phyloP scores from a whole-genome alignment of 2,797 vertebrate genomes.

The Enteromius unitaeniatus region DNA sequence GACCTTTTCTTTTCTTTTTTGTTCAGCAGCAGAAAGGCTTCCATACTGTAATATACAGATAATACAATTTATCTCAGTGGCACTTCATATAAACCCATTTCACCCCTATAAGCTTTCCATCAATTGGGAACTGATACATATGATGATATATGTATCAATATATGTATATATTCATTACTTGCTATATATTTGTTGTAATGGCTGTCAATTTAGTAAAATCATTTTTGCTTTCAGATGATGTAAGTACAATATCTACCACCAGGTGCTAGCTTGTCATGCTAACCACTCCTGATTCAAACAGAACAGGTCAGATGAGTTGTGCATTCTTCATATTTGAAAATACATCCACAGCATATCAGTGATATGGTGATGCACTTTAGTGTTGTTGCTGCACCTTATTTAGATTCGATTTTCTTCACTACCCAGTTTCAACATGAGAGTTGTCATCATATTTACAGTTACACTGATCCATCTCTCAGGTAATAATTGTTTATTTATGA shows the following conservation, averaged over 20 bases:
- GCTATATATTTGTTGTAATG: neutral
- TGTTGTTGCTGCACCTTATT: neutral
- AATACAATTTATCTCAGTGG: neutral
- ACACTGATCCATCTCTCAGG: constrained; percentile 2
- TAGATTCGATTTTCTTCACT: no score
- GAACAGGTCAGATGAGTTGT: neutral
- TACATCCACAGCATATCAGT: neutral
- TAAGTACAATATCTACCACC: neutral
- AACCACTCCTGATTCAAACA: neutral
- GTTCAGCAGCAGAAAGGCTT: no score
- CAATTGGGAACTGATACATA: neutral
- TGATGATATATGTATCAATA: neutral
- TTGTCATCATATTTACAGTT: constrained; percentile 16
- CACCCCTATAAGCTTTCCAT: neutral
- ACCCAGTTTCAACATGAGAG: constrained; percentile 9
- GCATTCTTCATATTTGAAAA: neutral
- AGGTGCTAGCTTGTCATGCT: neutral
- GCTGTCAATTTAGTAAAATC: neutral
- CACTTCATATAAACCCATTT: neutral
- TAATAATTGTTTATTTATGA: neutral
- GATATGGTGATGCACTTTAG: neutral
- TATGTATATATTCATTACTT: no score
- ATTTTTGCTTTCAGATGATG: neutral
- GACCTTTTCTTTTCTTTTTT: no score
- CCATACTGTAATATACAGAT: no score